phyloP scores from a whole-genome alignment of 2,797 vertebrate genomes.

The Gallirallus australis region DNA sequence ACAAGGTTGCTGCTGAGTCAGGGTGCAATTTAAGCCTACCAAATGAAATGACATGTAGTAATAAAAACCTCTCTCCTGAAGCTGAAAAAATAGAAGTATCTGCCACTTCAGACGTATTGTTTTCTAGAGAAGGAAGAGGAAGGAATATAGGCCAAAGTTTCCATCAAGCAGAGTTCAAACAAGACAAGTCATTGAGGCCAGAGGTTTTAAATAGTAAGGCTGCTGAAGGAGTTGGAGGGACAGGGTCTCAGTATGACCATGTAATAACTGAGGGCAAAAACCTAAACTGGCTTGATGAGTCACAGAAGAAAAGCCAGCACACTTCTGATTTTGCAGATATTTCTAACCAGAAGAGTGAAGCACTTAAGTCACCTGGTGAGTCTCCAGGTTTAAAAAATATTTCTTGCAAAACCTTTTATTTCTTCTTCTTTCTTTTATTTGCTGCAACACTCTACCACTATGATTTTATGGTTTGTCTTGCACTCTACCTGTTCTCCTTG shows the following conservation, averaged over 20 bases:
- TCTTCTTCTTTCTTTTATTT: constrained; percentile 85
- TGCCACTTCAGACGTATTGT: constrained; percentile 9
- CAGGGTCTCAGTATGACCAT: constrained; percentile 67
- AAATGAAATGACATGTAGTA: constrained; percentile 10
- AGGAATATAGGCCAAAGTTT: neutral
- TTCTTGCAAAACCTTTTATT: constrained; percentile 81
- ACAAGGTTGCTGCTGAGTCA: constrained; percentile 38
- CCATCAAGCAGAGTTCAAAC: constrained; percentile 39
- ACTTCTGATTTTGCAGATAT: constrained; percentile 62
- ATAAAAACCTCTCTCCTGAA: constrained; percentile 9
- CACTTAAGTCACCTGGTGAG: constrained; percentile 40
- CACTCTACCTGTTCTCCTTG: constrained; percentile 87
- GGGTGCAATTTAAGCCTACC: neutral
- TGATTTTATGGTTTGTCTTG: constrained; percentile 88
- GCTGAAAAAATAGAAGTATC: constrained; percentile 24
- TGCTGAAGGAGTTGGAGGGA: constrained; percentile 46
- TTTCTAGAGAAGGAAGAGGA: constrained; percentile 29
- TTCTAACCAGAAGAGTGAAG: constrained; percentile 56
- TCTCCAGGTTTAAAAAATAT: constrained; percentile 78
- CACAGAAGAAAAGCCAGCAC: constrained; percentile 25
- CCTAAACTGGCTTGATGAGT: constrained; percentile 20
- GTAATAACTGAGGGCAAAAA: constrained; percentile 19
- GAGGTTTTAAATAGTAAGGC: constrained; percentile 67
- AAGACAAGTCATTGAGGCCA: constrained; percentile 44
- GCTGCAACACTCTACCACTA: constrained; percentile 85